Base-by-base conservation (phyloP, 2,797 vertebrate species). In the Sebastes trivittatus region DNA sequence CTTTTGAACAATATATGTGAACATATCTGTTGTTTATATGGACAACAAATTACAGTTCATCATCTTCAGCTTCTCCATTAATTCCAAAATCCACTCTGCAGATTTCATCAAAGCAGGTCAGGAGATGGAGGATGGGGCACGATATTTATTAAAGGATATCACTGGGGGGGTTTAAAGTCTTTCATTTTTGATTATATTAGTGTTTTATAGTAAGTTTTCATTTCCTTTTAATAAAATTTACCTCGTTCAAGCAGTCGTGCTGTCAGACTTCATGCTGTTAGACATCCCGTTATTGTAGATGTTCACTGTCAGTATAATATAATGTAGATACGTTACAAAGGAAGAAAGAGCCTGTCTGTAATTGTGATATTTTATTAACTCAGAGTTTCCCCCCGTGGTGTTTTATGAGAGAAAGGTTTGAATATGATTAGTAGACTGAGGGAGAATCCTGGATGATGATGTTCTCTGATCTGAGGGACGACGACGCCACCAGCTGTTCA, bases 401-500 rank as follows among this genome's bases (percentile, higher is more conserved):
- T 23, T 38, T 30, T 2, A 36, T 8, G 1, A 54, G 8, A 54
- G 27, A 23, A 30, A 62, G 27, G 13, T 66, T 2, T 69, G 27
- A n/a, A 7, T 38, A 10, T 65, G 36, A 65, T 54, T 7, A 36
- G 46, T 9, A 49, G 25, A 32, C 11, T 18, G 29, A 23, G 54
- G 16, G 11, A 69, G 49, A 13, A 11, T 4, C 20, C 61, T 49
- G 61, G 61, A 49, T 8, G 61, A 1, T 62, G 13, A 1, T 62
- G 13, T 8, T 55, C 2, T 79, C 16, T 63, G 75, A 14, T 75
- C 20, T 64, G 73, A 83, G 70, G 78, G 70, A 32, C 1, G 49
- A 90, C 75, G 69, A 54, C 36, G 67, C 82, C 88, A 49, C 88
- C 34, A 4, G 18, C 66, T 90, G 88, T 32, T 83, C 82, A 83